Base-by-base conservation (phyloP, 2,797 vertebrate species). In the Sebastes steindachneri region DNA sequence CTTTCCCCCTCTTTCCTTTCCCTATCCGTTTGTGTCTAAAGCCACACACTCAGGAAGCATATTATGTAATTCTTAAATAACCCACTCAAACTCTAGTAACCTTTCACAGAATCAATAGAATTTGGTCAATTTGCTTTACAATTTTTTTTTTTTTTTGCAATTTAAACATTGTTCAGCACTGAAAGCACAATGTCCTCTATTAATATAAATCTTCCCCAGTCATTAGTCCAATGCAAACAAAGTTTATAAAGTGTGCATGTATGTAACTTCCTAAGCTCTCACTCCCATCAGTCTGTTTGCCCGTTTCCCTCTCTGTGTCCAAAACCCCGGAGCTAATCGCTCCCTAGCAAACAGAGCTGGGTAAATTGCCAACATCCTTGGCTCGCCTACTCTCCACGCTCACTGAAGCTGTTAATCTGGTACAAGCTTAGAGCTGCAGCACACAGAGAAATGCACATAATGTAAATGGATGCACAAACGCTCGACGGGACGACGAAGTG, bases 381-480 rank as follows among this genome's bases (percentile, higher is more conserved):
- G 71, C 65, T 87, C 66, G 48, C 29, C 64, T 55, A n/a, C 41
- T 53, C 58, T 77, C 68, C 60, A 29, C 2, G 45, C 72, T 81
- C 82, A 75, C 55, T 81, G 85, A 57, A 72, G 80, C 71, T 54
- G 75, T 68, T 83, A 85, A 86, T 89, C 83, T 75, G 53, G 3
- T 28, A 11, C 57, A 79, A 67, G 37, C 62, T 64, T 21, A 15
- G 15, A 54, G 57, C 63, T 28, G n/a, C 65, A 6, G 25, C 51
- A n/a, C 57, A n/a, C 19, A 9, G 9, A n/a, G 29, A 78, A 51
- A 73, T 5, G 0, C 71, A 77, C 29, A 3, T 1, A 9, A 15
- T 53, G 29, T 48, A 59, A 60, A 59, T 45, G 17, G 4, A 5
- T 3, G 14, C 9, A 7, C 37, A 29, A 21, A 57, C 12, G 29